phyloP scores from a whole-genome alignment of 1,140 invertebrate species.

The Cotesia glomerata region DNA sequence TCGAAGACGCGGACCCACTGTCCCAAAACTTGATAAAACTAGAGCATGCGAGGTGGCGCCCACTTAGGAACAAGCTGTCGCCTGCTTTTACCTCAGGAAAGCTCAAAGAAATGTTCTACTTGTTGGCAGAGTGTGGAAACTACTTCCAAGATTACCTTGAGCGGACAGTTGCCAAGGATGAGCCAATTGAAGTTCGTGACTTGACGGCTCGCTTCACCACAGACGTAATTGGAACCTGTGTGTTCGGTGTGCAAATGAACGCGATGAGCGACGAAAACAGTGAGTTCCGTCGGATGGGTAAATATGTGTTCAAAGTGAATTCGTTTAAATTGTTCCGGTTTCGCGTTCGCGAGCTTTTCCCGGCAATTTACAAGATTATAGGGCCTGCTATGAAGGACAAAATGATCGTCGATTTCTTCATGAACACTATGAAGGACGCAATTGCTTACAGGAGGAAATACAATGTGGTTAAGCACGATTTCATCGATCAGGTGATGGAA shows the following conservation, averaged over 20 bases:
- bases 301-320: conserved; percentile 46
- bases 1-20: conserved; percentile 51
- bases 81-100: conserved; percentile 63
- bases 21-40: conserved; percentile 50
- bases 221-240: conserved; percentile 24
- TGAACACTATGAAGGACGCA: conserved; percentile 55
- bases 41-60: conserved; percentile 24
- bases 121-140: conserved; percentile 53
- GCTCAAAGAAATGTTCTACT: conserved; percentile 62
- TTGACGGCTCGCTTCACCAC: conserved; percentile 6
- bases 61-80: conserved; percentile 38
- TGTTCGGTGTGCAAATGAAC: conserved; percentile 20
- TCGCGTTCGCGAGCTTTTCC: conserved; percentile 39
- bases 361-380: conserved; percentile 39
- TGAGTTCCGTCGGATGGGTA: conserved; percentile 61
- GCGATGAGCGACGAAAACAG: conserved; percentile 50
- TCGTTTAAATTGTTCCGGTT: conserved; percentile 38
- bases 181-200: conserved; percentile 7
- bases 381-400: conserved; percentile 34
- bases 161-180: conserved; percentile 38
- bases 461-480: conserved; percentile 62
- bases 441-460: conserved; percentile 60
- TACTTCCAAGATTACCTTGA: conserved; percentile 47
- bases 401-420: conserved; percentile 61
- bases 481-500: conserved; percentile 65